These are phyloP conservation scores for Pituophis catenifer DNA, from an alignment of 2,113 vertebrate genomes.

Conservation along the genomic window DNA sequence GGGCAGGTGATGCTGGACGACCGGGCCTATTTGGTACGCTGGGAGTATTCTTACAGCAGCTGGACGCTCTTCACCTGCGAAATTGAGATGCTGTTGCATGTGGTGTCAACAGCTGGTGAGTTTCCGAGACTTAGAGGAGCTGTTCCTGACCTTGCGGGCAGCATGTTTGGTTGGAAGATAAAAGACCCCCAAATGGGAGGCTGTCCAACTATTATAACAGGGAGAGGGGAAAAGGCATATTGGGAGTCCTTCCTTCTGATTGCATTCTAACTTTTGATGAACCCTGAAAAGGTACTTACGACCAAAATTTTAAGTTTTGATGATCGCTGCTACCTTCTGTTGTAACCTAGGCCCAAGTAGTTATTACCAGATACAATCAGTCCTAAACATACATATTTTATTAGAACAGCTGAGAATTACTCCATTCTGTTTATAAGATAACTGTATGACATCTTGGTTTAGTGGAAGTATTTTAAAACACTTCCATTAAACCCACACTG, in stretches of 20 bases:
- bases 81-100: slow-evolving; percentile 97
- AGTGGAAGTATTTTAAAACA: background rate
- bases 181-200: background rate
- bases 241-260: too few species aligned
- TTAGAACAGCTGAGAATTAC: too few species aligned
- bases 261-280: too few species aligned
- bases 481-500: background rate
- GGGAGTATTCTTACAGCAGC: slow-evolving; percentile 93
- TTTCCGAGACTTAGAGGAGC: background rate
- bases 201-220: background rate
- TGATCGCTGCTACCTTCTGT: too few species aligned
- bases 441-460: background rate
- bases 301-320: too few species aligned
- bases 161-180: background rate
- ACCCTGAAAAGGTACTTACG: too few species aligned
- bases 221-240: background rate
- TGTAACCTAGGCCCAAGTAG: too few species aligned
- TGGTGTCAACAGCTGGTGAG: slow-evolving; percentile 95
- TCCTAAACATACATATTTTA: too few species aligned
- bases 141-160: background rate
- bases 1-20: slow-evolving; percentile 87
- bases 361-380: too few species aligned
- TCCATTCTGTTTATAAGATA: too few species aligned
- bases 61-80: slow-evolving; percentile 98
- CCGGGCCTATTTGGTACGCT: slow-evolving; percentile 85